Evolutionary conservation across 2,888 invertebrate genomes (phyloP).

Genomic region (Eustalomyia histrio): DNA sequence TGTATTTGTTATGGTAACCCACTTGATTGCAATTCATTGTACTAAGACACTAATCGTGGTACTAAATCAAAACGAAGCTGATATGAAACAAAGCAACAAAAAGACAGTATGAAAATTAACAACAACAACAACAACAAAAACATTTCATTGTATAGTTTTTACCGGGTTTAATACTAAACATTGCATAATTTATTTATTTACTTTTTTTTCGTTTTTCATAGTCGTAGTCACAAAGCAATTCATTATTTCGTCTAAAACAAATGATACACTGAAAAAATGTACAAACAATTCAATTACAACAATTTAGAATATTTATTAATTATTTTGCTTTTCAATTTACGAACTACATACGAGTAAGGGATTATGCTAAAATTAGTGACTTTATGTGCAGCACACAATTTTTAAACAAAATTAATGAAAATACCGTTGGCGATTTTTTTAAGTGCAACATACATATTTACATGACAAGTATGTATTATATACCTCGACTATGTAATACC

Average conservation of each 20-base stretch:
- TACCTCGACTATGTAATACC: neutral
- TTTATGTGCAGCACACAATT: too few relatives aligned
- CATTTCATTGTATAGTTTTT: constrained; percentile 26
- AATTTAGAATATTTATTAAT: too few relatives aligned
- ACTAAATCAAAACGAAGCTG: constrained; percentile 30
- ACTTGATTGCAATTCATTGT: constrained; percentile 32
- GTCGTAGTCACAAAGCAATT: neutral
- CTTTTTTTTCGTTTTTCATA: constrained; percentile 1
- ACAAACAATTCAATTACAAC: too few relatives aligned
- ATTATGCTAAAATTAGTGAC: too few relatives aligned
- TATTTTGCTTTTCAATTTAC: too few relatives aligned
- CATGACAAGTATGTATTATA: too few relatives aligned
- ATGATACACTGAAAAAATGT: too few relatives aligned
- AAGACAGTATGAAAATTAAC: too few relatives aligned
- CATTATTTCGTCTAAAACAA: neutral
- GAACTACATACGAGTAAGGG: too few relatives aligned
- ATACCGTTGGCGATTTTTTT: too few relatives aligned
- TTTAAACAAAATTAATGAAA: too few relatives aligned
- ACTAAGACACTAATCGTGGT: constrained; percentile 11
- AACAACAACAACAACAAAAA: neutral
- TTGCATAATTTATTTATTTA: constrained; percentile 32
- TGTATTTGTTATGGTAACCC: constrained; percentile 48
- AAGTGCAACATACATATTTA: neutral
- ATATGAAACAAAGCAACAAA: constrained; percentile 15
- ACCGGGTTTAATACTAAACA: constrained; percentile 22